phyloP scores from a whole-genome alignment of 1,140 invertebrate species.

The Melipona quadrifasciata region DNA sequence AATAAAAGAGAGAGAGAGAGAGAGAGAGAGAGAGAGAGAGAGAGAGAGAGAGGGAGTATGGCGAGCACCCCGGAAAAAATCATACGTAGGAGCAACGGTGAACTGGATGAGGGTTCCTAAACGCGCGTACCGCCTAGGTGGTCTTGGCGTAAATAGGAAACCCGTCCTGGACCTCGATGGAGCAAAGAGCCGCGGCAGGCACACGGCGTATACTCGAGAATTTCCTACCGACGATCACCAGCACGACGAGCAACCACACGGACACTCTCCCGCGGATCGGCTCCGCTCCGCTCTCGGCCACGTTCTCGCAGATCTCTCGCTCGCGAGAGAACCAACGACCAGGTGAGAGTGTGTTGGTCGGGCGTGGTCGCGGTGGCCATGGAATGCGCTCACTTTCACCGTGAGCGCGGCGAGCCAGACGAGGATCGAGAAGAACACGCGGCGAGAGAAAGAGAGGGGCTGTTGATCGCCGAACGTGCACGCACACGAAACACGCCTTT shows the following conservation, averaged over 20 bases:
- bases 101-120: constrained; percentile 42
- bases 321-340: constrained; percentile 8
- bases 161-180: constrained; percentile 56
- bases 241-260: constrained; percentile 34
- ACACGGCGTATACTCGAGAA: constrained; percentile 21
- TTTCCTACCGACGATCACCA: constrained; percentile 55
- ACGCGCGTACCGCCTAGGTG: constrained; percentile 53
- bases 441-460: constrained; percentile 38
- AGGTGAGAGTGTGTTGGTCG: constrained; percentile 72
- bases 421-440: constrained; percentile 49
- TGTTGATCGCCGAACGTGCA: constrained; percentile 55
- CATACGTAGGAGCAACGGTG: constrained; percentile 18
- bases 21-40: too few species aligned
- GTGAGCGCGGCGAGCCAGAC: constrained; percentile 62
- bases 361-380: constrained; percentile 81
- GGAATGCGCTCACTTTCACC: constrained; percentile 83
- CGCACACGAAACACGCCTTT: constrained; percentile 57
- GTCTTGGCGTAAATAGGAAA: constrained; percentile 54
- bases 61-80: neutral
- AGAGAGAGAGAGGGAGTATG: neutral
- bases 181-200: constrained; percentile 25
- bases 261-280: constrained; percentile 51
- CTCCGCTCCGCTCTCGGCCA: constrained; percentile 19
- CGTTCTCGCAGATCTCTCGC: constrained; percentile 59
- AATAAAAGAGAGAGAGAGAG: neutral